Evolutionary conservation across 30 jellyfish, hydroid and myxozoan genomes (phyloP), one percentile per base, ranked within the genome.

Genomic region (Cassiopea andromeda): DNA sequence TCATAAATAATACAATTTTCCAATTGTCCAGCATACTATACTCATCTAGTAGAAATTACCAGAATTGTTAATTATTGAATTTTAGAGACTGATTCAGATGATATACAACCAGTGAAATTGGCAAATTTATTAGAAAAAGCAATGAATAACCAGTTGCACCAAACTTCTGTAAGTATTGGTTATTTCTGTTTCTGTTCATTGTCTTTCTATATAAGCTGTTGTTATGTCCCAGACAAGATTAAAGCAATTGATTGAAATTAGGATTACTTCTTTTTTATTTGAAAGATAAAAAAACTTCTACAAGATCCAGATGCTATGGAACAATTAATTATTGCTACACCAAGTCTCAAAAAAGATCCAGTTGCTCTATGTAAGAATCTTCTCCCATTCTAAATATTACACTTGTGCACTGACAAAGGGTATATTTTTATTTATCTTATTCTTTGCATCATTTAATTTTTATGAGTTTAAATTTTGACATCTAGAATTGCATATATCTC

Each of bases 251-350:
- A 10, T 54, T 54, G 7, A 10, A 54, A 3, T 54, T 54, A 6
- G 7, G 64, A 54, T 10, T 54, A 10, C 12, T 54, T 10, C 12
- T 54, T 3, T 10, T 54, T 74, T 10, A 4, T 78, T 78, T 27
- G 38, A 15, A 17, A 87, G 94, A 86, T 87, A 38, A 87, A 87
- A 58, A 48, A 81, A 77, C 77, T 77, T 18, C 81, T 87, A 2
- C 86, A 77, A 64, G 94, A 87, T 87, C 27, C 90, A 19, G 90
- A 78, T 87, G 90, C 85, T 5, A 81, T 87, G 18, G 90, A 87
- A 54, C 90, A 87, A 72, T 71, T 87, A 43, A 78, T 87, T 67
- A 81, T 60, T 78, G 90, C 90, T 8, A 77, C 90, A 69, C 94
- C 94, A 1, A 89, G 81, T 12, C 66, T 87, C 17, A 87, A 78